A percentile compares a stretch with the other conserved stretches of the same genome.
phyloP scores from a whole-genome alignment of 1,140 invertebrate genomes.

The Saxidomus purpurata region DNA sequence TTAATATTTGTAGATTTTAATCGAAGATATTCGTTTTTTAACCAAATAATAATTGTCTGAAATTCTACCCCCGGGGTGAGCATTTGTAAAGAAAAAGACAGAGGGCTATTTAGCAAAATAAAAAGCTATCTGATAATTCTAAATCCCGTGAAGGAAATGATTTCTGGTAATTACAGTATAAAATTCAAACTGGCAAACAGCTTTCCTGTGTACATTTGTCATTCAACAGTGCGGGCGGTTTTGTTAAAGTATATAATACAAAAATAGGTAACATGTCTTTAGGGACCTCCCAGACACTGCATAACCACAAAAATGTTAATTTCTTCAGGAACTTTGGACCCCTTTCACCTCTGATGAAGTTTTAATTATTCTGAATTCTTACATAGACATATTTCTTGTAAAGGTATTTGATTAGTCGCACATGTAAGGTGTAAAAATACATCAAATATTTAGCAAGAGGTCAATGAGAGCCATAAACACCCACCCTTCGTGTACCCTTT shows the following conservation, averaged over 20 bases:
- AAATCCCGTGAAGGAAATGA: background rate
- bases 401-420: background rate
- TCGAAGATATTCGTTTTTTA: background rate
- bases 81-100: conserved; percentile 3
- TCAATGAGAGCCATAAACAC: no score
- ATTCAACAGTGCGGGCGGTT: background rate
- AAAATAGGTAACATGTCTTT: conserved; percentile 24
- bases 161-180: background rate
- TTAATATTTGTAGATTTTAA: conserved; percentile 8
- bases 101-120: conserved; percentile 22
- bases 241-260: background rate
- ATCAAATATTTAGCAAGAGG: no score
- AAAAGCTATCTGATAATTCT: conserved; percentile 23
- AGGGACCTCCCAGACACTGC: background rate
- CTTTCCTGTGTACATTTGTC: background rate
- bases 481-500: no score
- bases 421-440: background rate
- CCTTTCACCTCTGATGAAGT: background rate
- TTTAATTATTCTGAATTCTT: background rate
- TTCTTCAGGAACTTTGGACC: background rate
- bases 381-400: no score
- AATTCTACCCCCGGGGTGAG: conserved; percentile 29
- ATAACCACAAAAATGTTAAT: conserved; percentile 36
- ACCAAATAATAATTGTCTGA: conserved; percentile 4
- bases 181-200: background rate